Evolutionary conservation across 2,888 invertebrate species (phyloP).

Genomic region (Scaptomyza cyrtandrae): DNA sequence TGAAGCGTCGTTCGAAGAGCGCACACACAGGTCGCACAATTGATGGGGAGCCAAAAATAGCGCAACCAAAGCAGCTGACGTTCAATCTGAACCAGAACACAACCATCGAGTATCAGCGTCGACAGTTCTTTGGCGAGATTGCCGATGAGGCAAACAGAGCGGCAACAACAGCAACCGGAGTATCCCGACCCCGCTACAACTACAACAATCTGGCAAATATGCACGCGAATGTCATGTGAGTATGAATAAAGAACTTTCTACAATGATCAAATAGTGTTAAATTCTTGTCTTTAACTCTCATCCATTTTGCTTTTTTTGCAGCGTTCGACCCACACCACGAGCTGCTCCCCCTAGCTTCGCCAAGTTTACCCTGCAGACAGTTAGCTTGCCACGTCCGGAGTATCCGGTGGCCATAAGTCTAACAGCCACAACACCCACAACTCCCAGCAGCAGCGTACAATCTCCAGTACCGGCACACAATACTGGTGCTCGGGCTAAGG

Average conservation of each 20-base stretch:
- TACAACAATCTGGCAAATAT: constrained; percentile 82
- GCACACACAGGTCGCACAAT: constrained; percentile 83
- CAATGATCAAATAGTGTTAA: too few species aligned
- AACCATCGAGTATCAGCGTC: constrained; percentile 83
- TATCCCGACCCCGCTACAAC: constrained; percentile 72
- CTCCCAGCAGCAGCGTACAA: constrained; percentile 71
- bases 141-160: constrained; percentile 52
- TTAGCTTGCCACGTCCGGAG: constrained; percentile 91
- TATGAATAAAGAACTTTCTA: constrained; percentile 21
- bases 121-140: constrained; percentile 82
- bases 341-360: constrained; percentile 84
- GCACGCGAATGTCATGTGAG: constrained; percentile 85
- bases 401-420: constrained; percentile 86
- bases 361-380: constrained; percentile 89
- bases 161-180: constrained; percentile 15
- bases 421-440: constrained; percentile 77
- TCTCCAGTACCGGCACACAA: constrained; percentile 64
- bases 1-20: constrained; percentile 85
- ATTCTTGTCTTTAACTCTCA: too few species aligned
- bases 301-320: neutral
- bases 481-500: constrained; percentile 71
- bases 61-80: constrained; percentile 82
- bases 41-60: constrained; percentile 82
- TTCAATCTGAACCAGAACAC: constrained; percentile 84
- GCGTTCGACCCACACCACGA: constrained; percentile 83